phyloP scores from a whole-genome alignment of 2,797 vertebrate genomes.

The Dermochelys coriacea region DNA sequence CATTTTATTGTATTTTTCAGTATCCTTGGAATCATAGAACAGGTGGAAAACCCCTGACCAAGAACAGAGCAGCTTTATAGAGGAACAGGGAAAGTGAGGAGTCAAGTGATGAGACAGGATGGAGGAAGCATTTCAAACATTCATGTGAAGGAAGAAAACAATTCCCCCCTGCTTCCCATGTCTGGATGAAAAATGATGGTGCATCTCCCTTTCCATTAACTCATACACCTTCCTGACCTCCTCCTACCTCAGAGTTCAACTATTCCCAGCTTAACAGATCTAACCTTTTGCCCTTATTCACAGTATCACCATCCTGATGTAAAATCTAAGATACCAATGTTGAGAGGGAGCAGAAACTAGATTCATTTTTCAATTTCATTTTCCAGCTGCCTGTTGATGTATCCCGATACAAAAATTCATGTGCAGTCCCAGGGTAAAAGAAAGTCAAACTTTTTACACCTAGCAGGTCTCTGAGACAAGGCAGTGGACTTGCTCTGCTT shows the following conservation, averaged over 20 bases:
- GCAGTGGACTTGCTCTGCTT: background rate
- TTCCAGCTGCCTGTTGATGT: background rate
- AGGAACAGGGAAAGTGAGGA: background rate
- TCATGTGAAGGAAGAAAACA: background rate
- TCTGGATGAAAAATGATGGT: background rate
- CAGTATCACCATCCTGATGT: background rate
- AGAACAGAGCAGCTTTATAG: background rate
- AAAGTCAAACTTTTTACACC: background rate
- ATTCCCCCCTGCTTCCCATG: background rate
- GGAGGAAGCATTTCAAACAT: background rate
- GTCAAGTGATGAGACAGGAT: background rate
- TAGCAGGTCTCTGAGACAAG: background rate
- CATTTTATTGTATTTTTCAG: background rate
- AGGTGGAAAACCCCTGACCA: too few species aligned
- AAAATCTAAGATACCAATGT: background rate
- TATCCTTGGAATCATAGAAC: background rate
- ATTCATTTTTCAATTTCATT: background rate
- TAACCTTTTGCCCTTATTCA: background rate
- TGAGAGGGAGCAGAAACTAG: background rate
- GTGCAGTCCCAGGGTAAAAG: background rate
- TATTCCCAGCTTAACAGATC: background rate
- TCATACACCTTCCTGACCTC: background rate
- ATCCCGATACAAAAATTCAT: fast-evolving
- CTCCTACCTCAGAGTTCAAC: background rate
- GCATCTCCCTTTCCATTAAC: background rate